Conservation (phyloP, 1,140 invertebrate species). For the Aphelinus certus region DNA sequence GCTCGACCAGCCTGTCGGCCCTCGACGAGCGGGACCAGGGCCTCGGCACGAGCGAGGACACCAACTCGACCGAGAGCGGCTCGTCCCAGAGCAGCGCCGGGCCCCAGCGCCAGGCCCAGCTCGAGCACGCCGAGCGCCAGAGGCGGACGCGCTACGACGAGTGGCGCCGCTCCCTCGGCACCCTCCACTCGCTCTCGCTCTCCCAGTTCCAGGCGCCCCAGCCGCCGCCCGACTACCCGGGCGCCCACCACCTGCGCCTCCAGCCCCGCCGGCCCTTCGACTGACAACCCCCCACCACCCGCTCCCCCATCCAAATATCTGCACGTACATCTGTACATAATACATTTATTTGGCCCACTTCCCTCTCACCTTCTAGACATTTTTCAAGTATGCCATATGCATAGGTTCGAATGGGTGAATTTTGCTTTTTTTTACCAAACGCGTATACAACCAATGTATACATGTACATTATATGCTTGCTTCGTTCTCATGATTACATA, state of each 20-base stretch:
- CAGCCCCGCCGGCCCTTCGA: background rate
- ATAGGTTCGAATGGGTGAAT: too few species aligned
- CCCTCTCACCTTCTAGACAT: conserved; percentile 49
- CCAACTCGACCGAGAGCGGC: conserved; percentile 61
- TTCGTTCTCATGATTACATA: too few species aligned
- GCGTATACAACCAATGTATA: too few species aligned
- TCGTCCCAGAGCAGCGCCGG: conserved; percentile 68
- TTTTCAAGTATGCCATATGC: background rate
- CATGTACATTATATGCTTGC: too few species aligned
- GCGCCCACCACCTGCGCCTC: conserved; percentile 34
- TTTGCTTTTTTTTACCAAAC: too few species aligned
- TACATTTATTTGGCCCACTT: background rate
- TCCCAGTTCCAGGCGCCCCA: conserved; percentile 65
- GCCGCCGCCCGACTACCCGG: conserved; percentile 58
- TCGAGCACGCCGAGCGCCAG: conserved; percentile 69
- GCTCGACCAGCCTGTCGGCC: conserved; percentile 57
- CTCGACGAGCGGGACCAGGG: conserved; percentile 84
- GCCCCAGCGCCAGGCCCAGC: conserved; percentile 72
- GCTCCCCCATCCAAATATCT: too few species aligned
- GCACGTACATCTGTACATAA: conserved; percentile 30
- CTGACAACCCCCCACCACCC: too few species aligned
- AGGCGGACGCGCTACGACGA: conserved; percentile 68
- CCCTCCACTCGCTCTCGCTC: conserved; percentile 63
- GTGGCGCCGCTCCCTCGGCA: conserved; percentile 74
- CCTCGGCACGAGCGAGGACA: conserved; percentile 78